Evolutionary conservation across 1,140 invertebrate species (phyloP).

Genomic region (Bilobella aurantiaca): DNA sequence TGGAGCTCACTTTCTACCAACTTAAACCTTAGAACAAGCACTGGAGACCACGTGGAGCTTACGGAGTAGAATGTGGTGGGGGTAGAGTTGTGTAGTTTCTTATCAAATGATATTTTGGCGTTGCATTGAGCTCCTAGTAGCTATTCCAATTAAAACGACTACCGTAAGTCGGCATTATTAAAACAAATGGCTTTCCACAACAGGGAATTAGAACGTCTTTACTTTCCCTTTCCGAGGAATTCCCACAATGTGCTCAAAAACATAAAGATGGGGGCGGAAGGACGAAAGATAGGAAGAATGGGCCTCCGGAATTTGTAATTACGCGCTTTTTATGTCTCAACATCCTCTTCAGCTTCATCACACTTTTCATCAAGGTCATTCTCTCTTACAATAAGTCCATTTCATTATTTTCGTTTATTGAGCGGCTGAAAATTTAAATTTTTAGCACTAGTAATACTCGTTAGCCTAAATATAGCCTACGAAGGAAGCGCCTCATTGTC

Average conservation of each 20-base stretch:
- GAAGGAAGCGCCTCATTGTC: too few relatives aligned
- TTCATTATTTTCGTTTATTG: too few relatives aligned
- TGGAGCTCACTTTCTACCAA: neutral
- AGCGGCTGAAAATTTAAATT: too few relatives aligned
- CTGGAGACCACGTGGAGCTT: too few relatives aligned
- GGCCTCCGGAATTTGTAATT: neutral
- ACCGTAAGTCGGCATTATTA: neutral
- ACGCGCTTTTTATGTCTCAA: neutral
- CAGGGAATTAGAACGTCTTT: neutral
- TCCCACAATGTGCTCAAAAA: neutral
- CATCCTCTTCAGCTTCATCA: too few relatives aligned
- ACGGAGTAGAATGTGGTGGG: neutral
- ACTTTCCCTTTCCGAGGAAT: neutral
- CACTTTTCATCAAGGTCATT: too few relatives aligned
- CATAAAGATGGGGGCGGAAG: neutral
- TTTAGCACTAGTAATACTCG: too few relatives aligned
- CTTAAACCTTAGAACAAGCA: too few relatives aligned
- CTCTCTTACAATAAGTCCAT: too few relatives aligned
- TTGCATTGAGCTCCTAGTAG: neutral
- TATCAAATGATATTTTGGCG: neutral
- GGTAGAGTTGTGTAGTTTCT: neutral
- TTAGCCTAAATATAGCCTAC: too few relatives aligned
- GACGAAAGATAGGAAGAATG: neutral
- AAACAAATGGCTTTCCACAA: slow-evolving; percentile 4
- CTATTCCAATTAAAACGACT: slow-evolving; percentile 2